Percentiles rank a stretch among this genome's conserved stretches.
Conservation (phyloP, 1,140 invertebrate species). For the Zaprionus tsacasi region DNA sequence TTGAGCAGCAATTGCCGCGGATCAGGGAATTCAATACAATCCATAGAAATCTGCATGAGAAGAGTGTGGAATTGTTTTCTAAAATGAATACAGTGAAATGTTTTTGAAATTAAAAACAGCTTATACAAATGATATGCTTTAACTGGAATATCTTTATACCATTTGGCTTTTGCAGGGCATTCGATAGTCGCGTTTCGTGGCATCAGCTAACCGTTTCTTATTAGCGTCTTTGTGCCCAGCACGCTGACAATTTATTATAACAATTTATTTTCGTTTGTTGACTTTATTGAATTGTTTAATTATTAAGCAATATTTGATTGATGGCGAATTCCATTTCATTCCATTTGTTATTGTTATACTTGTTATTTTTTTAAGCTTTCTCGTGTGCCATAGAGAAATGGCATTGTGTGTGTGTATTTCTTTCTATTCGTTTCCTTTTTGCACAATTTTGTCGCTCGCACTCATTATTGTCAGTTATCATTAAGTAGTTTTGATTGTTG, state of each 20-base stretch:
- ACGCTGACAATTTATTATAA: slow-evolving; percentile 64
- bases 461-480: slow-evolving; percentile 75
- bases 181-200: slow-evolving; percentile 16
- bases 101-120: too few species aligned
- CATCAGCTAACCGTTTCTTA: slow-evolving; percentile 20
- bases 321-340: slow-evolving; percentile 80
- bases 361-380: slow-evolving; percentile 75
- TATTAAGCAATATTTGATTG: slow-evolving; percentile 84
- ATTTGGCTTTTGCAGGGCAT: slow-evolving; percentile 12
- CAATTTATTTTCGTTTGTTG: slow-evolving; percentile 69
- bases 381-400: slow-evolving; percentile 53
- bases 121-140: too few species aligned
- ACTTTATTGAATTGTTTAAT: slow-evolving; percentile 83
- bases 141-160: too few species aligned
- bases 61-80: neutral
- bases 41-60: neutral
- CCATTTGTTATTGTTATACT: slow-evolving; percentile 52
- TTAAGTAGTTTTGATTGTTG: slow-evolving; percentile 65
- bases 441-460: slow-evolving; percentile 67
- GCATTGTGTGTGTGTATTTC: slow-evolving; percentile 37
- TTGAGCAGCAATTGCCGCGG: neutral
- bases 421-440: slow-evolving; percentile 45
- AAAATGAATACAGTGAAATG: neutral
- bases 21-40: neutral
- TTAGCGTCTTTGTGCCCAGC: slow-evolving; percentile 38